phyloP scores from a whole-genome alignment of 2,113 vertebrate genomes.

The Seriola quinqueradiata region DNA sequence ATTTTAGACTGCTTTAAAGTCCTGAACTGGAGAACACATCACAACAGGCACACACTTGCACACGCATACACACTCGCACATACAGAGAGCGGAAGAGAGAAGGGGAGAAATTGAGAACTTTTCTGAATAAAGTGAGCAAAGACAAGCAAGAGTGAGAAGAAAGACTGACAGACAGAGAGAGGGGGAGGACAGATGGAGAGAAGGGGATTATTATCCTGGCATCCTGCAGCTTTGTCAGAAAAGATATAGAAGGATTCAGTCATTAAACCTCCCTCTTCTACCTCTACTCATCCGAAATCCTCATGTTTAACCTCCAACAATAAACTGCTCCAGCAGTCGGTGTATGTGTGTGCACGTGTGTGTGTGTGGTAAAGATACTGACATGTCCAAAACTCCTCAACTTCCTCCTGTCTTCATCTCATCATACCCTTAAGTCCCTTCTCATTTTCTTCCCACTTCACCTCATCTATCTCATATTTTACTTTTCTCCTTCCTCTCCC shows the following conservation, averaged over 20 bases:
- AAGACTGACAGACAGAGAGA: background rate
- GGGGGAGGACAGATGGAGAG: conserved; percentile 16
- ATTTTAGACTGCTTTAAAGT: conserved; percentile 76
- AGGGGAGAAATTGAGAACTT: conserved; percentile 30
- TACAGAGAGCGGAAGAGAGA: conserved; percentile 15
- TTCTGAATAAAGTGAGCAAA: conserved; percentile 41
- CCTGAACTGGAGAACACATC: conserved; percentile 79
- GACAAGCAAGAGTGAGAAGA: conserved; percentile 16
- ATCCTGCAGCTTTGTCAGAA: conserved; percentile 77
- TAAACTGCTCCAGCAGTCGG: conserved; percentile 49
- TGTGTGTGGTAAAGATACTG: background rate
- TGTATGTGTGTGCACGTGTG: background rate
- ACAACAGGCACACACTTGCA: conserved; percentile 58
- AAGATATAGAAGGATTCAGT: conserved; percentile 77
- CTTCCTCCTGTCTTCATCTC: conserved; percentile 21
- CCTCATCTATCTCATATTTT: conserved; percentile 51
- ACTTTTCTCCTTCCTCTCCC: conserved; percentile 43
- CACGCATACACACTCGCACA: conserved; percentile 44
- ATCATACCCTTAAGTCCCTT: conserved; percentile 25
- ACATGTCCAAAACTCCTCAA: conserved; percentile 42
- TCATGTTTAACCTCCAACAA: conserved; percentile 81
- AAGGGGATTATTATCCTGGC: conserved; percentile 53
- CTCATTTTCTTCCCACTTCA: conserved; percentile 40
- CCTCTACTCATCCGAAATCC: conserved; percentile 26
- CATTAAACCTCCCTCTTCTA: conserved; percentile 62